These are phyloP conservation scores for Urocolius indicus DNA, from an alignment of 2,113 vertebrate genomes.

Conservation along the genomic window DNA sequence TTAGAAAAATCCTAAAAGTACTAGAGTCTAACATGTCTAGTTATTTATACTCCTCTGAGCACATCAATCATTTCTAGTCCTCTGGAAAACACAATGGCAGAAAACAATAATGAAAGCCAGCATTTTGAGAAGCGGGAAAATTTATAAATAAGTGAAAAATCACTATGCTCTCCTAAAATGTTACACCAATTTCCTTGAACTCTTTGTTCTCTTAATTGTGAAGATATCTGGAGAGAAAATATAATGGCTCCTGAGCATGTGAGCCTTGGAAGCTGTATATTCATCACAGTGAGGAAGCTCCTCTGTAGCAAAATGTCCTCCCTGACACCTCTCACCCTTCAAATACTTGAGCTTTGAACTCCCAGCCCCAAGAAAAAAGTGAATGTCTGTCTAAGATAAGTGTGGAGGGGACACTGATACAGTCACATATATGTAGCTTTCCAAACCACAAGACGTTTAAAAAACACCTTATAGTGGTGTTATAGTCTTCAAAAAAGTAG, in stretches of 20 bases:
- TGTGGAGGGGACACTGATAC: background rate
- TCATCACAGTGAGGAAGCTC: background rate
- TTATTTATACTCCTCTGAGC: background rate
- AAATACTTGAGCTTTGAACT: background rate
- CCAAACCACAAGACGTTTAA: background rate
- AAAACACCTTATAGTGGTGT: accelerated
- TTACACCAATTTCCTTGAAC: background rate
- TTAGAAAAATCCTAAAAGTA: background rate
- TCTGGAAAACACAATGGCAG: background rate
- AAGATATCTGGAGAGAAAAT: background rate
- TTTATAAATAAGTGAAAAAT: background rate
- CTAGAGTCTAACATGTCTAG: background rate
- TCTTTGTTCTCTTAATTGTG: background rate
- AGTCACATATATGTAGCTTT: background rate
- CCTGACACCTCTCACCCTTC: background rate
- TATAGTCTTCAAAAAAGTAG: background rate
- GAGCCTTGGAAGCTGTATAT: background rate
- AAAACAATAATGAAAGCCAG: background rate
- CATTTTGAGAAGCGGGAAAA: background rate
- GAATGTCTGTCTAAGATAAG: background rate
- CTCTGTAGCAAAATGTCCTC: background rate
- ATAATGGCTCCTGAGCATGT: background rate
- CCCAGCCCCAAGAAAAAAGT: background rate
- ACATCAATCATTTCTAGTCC: background rate
- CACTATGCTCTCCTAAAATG: accelerated